Conservation (phyloP, 2,113 vertebrate species). For the Neomonachus schauinslandi region DNA sequence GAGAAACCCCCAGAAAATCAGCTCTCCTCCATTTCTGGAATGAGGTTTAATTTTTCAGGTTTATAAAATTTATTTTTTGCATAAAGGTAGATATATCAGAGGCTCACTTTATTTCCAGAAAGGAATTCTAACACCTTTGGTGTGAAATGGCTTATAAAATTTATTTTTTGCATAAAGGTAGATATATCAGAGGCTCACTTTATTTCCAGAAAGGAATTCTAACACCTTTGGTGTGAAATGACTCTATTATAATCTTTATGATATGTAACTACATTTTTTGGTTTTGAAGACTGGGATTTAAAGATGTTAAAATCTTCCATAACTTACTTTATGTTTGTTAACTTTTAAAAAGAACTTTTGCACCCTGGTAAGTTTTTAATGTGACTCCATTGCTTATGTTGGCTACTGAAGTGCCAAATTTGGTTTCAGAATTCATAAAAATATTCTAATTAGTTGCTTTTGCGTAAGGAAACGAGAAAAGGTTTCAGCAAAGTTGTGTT, state of each 20-base stretch:
- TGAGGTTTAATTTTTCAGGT: slow-evolving; percentile 43
- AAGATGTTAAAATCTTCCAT: slow-evolving; percentile 21
- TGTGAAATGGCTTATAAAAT: neutral
- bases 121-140: neutral
- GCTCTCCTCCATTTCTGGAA: neutral
- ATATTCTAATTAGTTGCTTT: slow-evolving; percentile 53
- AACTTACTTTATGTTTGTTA: slow-evolving; percentile 44
- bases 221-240: neutral
- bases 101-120: slow-evolving; percentile 38
- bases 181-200: neutral
- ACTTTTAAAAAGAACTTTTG: slow-evolving; percentile 55
- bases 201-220: slow-evolving; percentile 44
- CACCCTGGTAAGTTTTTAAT: slow-evolving; percentile 44
- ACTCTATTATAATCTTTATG: neutral
- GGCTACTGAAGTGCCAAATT: slow-evolving; percentile 39
- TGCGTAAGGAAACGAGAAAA: slow-evolving; percentile 21
- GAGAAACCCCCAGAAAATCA: slow-evolving; percentile 49
- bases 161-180: slow-evolving; percentile 47
- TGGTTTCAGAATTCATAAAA: slow-evolving; percentile 39
- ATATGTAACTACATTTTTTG: slow-evolving; percentile 16
- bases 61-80: slow-evolving; percentile 39
- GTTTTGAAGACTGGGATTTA: slow-evolving; percentile 10
- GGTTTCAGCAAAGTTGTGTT: slow-evolving; percentile 30
- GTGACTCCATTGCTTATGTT: slow-evolving; percentile 47
- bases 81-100: neutral